phyloP scores from a whole-genome alignment of 2,888 invertebrate genomes.

The Lepidocyrtinus sp. region DNA sequence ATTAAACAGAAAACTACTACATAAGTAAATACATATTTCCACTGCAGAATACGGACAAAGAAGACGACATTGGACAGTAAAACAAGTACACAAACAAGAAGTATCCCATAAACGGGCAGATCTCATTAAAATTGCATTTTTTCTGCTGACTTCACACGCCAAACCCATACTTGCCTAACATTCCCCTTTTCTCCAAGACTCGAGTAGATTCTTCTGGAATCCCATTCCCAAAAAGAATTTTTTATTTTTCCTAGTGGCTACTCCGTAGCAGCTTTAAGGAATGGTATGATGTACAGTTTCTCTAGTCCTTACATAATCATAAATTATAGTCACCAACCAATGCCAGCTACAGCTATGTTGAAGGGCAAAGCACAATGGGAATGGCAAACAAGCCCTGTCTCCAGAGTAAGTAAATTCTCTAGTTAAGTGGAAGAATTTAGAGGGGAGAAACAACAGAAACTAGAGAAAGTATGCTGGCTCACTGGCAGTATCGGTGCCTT shows the following conservation, averaged over 20 bases:
- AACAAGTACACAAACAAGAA: no score
- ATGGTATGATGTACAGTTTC: neutral
- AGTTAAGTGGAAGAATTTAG: neutral
- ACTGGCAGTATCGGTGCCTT: no score
- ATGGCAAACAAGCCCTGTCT: neutral
- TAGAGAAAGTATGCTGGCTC: no score
- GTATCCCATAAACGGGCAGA: neutral
- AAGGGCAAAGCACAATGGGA: neutral
- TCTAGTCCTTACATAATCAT: neutral
- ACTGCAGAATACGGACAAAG: neutral
- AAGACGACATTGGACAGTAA: neutral
- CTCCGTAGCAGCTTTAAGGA: neutral
- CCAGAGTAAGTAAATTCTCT: constrained; percentile 5
- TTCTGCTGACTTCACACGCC: constrained; percentile 8
- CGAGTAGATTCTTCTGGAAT: neutral
- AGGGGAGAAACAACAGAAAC: no score
- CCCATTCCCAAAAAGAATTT: neutral
- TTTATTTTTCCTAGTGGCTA: neutral
- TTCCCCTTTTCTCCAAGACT: neutral
- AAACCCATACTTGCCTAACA: neutral
- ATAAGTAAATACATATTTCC: no score
- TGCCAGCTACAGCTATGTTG: no score
- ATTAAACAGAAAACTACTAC: no score
- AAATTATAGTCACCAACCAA: neutral
- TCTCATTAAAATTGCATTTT: constrained; percentile 13